Base-by-base conservation (phyloP, 2,113 vertebrate genomes). In the Porphyrio hochstetteri region DNA sequence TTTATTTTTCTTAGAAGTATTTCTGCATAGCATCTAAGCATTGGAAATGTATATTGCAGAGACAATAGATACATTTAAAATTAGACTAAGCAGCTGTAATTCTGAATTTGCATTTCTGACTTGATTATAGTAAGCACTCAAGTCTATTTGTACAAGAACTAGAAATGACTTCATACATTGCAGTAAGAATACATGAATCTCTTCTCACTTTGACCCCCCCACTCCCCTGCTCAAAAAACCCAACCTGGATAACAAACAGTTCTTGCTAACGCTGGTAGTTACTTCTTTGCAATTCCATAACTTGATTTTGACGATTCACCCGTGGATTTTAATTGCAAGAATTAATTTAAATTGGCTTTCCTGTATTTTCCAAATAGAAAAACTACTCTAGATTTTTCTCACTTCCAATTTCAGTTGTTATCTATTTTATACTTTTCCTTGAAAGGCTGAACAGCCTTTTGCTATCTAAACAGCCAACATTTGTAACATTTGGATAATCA, bases 21-120 rank as follows among this genome's bases (percentile, higher is more conserved):
- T 93, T 90, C 94, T 92, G 68, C 0, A 2, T n/a, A 72, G 76
- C 55, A 77, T 90, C 82, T 67, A 53, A 67, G 88, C 68, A 2
- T 76, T 55, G 86, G 31, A 83, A 86, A 70, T 63, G 94, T 5
- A 93, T 82, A 94, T 94, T 78, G 94, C 40, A 79, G 68, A 80
- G 88, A 95, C 93, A 96, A 93, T 74, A 28, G 92, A 78, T 50
- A 90, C 1, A 5, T 88, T 96, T 95, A 95, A 96, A 97, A 97
- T 96, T 96, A 97, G 95, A 78, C 86, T 56, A 68, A 90, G 96
- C 94, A 97, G 96, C 94, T 96, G 95, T 90, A 94, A 94, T 86
- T 86, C 88, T 36, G 86, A 44, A 97, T 97, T 97, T 96, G 88
- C 94, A 92, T 95, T 92, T 88, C 88, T 86, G 92, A 83, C 94